Conservation (phyloP, 2,888 invertebrate species). For the Aspidapion aeneum region DNA sequence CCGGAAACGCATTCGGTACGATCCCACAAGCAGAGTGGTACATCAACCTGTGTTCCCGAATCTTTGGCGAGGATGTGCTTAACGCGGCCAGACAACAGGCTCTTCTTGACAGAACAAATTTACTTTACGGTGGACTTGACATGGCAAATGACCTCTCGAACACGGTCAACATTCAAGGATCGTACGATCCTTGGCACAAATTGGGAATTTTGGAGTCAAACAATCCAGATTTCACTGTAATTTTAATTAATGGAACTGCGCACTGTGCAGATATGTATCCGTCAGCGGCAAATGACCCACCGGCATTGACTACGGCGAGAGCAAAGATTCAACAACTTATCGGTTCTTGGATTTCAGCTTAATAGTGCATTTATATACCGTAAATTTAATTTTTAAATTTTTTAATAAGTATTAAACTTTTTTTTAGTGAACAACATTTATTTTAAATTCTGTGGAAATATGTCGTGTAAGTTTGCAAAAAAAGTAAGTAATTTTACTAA, state of each 20-base stretch:
- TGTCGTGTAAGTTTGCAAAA: too few relatives aligned
- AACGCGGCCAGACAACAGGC: background rate
- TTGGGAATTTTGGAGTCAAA: background rate
- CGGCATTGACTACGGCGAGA: background rate
- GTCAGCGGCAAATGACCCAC: background rate
- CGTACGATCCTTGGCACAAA: background rate
- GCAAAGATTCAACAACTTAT: background rate
- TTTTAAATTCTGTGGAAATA: too few relatives aligned
- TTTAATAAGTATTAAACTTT: too few relatives aligned
- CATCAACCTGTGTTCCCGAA: background rate
- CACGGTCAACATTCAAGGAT: background rate
- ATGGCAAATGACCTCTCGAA: background rate
- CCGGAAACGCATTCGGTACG: background rate
- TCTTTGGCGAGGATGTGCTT: background rate
- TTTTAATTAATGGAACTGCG: background rate
- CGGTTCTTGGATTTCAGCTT: background rate
- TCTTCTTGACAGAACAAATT: background rate
- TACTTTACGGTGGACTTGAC: background rate
- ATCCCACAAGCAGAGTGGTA: background rate
- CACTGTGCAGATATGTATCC: background rate
- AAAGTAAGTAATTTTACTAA: too few relatives aligned
- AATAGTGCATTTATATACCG: too few relatives aligned
- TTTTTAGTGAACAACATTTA: too few relatives aligned
- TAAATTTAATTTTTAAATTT: slow-evolving; percentile 6
- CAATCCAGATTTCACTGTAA: background rate